phyloP scores from a whole-genome alignment of 2,888 invertebrate genomes.

The Allophyes oxyacanthae region DNA sequence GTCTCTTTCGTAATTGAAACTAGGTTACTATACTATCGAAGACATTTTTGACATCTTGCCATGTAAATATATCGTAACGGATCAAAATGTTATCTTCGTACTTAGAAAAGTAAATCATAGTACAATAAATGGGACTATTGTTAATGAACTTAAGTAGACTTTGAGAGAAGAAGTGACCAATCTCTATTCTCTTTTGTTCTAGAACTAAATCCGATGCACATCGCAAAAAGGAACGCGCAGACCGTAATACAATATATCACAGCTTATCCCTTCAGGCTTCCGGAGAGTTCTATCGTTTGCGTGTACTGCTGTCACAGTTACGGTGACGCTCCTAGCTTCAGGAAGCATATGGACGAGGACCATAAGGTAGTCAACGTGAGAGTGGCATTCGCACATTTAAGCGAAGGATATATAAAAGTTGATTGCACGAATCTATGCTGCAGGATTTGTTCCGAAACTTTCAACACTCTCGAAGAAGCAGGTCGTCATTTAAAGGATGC shows the following conservation, averaged over 20 bases:
- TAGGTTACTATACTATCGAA: background rate
- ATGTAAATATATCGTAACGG: too few relatives aligned
- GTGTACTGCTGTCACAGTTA: slow-evolving; percentile 74
- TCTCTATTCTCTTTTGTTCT: slow-evolving; percentile 78
- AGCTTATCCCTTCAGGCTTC: slow-evolving; percentile 78
- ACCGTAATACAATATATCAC: slow-evolving; percentile 75
- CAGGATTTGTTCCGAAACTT: slow-evolving; percentile 64
- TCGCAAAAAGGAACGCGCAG: slow-evolving; percentile 77
- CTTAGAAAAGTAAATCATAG: slow-evolving; percentile 2
- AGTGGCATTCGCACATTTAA: slow-evolving; percentile 59
- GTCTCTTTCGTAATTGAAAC: too few relatives aligned
- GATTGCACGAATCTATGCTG: slow-evolving; percentile 74
- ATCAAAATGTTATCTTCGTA: background rate
- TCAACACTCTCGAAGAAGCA: slow-evolving; percentile 57
- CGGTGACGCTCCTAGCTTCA: slow-evolving; percentile 60
- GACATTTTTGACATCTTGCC: too few relatives aligned
- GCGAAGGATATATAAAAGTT: slow-evolving; percentile 63
- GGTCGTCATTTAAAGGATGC: slow-evolving; percentile 63
- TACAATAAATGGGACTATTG: slow-evolving; percentile 18
- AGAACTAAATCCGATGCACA: slow-evolving; percentile 74
- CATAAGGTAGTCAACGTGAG: slow-evolving; percentile 54
- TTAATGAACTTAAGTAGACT: slow-evolving; percentile 20
- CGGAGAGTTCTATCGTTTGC: slow-evolving; percentile 73
- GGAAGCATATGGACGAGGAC: slow-evolving; percentile 61
- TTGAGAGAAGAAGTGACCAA: slow-evolving; percentile 47